phyloP scores from a whole-genome alignment of 2,797 vertebrate species.

The Centroberyx gerrardi region DNA sequence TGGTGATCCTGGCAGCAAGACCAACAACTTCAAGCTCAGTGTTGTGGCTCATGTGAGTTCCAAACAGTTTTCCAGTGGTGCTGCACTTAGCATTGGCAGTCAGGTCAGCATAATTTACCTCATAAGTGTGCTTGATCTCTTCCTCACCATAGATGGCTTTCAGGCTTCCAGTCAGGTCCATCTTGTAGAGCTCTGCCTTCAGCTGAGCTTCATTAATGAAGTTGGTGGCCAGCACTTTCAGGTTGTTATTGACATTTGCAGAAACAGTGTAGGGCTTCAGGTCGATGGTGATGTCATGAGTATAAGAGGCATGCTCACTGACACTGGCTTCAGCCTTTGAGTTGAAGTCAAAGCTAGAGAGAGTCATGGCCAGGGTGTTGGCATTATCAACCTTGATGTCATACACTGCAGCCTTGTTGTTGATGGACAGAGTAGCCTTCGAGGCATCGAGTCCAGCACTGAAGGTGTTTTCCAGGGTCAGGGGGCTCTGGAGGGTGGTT shows the following conservation, averaged over 20 bases:
- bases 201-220: constrained; percentile 84
- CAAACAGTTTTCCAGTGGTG: constrained; percentile 85
- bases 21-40: constrained; percentile 83
- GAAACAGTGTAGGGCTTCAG: constrained; percentile 82
- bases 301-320: constrained; percentile 83
- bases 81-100: constrained; percentile 84
- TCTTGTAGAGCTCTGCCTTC: constrained; percentile 82
- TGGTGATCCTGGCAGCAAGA: constrained; percentile 81
- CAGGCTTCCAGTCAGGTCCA: constrained; percentile 84
- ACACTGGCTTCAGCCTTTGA: constrained; percentile 85
- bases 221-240: constrained; percentile 80
- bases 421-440: constrained; percentile 80
- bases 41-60: constrained; percentile 83
- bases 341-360: constrained; percentile 77
- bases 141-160: constrained; percentile 81
- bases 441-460: constrained; percentile 81
- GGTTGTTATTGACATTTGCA: constrained; percentile 81
- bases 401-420: constrained; percentile 79
- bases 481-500: constrained; percentile 82
- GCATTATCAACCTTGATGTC: constrained; percentile 83
- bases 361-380: constrained; percentile 83
- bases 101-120: constrained; percentile 80
- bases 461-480: constrained; percentile 85
- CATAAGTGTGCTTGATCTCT: constrained; percentile 88
- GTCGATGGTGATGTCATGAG: constrained; percentile 84